phyloP scores from a whole-genome alignment of 2,113 vertebrate species.

The Marmota flaviventris region DNA sequence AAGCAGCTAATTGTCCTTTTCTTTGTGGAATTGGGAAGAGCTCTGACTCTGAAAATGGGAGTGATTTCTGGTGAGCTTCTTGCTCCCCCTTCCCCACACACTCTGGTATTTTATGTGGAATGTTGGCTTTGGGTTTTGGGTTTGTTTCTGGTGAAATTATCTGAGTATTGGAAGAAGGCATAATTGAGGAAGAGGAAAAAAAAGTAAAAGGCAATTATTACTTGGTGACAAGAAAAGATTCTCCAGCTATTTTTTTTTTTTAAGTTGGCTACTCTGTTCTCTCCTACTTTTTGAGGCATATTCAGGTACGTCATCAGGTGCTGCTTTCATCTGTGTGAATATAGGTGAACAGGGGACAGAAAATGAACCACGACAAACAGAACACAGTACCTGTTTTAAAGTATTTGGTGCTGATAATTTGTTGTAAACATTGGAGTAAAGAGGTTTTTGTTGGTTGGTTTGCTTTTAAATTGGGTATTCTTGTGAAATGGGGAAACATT shows the following conservation, averaged over 20 bases:
- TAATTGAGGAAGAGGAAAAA: constrained; percentile 23
- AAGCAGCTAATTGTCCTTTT: background rate
- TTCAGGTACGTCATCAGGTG: background rate
- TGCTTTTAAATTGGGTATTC: constrained; percentile 34
- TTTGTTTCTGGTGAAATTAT: background rate
- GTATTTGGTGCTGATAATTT: constrained; percentile 34
- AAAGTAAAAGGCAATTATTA: background rate
- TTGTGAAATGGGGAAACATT: constrained; percentile 55
- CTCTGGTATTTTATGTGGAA: background rate
- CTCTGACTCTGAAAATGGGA: background rate
- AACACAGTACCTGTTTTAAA: background rate
- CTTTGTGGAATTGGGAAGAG: background rate
- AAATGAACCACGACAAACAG: background rate
- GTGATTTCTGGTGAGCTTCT: background rate
- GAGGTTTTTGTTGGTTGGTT: background rate
- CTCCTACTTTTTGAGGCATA: background rate
- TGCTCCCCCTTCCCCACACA: background rate
- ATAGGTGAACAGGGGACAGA: background rate
- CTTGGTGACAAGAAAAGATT: constrained; percentile 22
- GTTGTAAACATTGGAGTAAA: constrained; percentile 45
- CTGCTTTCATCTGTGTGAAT: background rate
- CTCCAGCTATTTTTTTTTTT: background rate
- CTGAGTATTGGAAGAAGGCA: background rate
- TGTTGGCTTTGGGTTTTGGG: background rate
- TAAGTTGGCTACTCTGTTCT: background rate